Conservation (phyloP, 2,113 vertebrate genomes). For the Hydrochoerus hydrochaeris region DNA sequence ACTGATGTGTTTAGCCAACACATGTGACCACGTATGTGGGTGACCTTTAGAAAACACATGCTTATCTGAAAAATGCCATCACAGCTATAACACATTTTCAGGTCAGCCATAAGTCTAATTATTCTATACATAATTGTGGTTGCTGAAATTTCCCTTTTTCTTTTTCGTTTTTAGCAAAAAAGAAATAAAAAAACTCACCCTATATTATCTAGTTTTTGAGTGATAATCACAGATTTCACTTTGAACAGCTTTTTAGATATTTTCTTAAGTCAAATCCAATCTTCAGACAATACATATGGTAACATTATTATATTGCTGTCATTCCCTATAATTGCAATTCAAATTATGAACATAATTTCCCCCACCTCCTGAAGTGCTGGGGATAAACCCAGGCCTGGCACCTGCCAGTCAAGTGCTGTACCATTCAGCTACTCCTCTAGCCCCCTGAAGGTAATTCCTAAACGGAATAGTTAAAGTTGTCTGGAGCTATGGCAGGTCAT, state of each 20-base stretch:
- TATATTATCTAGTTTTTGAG: conserved; percentile 14
- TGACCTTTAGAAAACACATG: conserved; percentile 17
- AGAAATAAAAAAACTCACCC: neutral
- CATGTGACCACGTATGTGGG: neutral
- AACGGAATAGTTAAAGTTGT: conserved; percentile 28
- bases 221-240: conserved; percentile 26
- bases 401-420: neutral
- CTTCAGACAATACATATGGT: conserved; percentile 26
- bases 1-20: conserved; percentile 4
- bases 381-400: neutral
- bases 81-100: neutral
- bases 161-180: neutral
- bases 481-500: conserved; percentile 14
- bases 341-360: conserved; percentile 5
- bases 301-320: neutral
- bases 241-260: conserved; percentile 46
- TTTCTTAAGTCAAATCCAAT: conserved; percentile 53
- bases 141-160: neutral
- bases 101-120: neutral
- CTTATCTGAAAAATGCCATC: conserved; percentile 26
- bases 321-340: conserved; percentile 41
- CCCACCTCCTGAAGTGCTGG: neutral
- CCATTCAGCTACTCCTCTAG: neutral
- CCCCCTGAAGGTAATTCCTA: neutral
- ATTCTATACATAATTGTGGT: neutral